A percentile compares a stretch with the other conserved stretches of the same genome.
Conservation (phyloP, 2,888 invertebrate species). For the Myopa testacea region DNA sequence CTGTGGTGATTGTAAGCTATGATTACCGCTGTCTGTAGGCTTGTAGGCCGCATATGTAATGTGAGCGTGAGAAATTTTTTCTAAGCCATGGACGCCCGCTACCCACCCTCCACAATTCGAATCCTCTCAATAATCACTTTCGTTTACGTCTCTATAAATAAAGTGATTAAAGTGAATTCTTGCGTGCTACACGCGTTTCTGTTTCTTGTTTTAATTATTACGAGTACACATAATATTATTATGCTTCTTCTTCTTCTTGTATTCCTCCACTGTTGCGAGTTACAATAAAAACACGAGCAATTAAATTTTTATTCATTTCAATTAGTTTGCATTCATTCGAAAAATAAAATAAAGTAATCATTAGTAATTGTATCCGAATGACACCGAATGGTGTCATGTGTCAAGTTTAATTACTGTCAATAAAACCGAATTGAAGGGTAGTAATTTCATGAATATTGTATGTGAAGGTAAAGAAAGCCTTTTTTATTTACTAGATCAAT, state of each 20-base stretch:
- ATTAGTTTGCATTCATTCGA: slow-evolving; percentile 11
- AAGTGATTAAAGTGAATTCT: slow-evolving; percentile 28
- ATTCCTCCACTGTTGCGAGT: no score
- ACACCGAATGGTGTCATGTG: slow-evolving; percentile 29
- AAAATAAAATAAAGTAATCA: slow-evolving; percentile 30
- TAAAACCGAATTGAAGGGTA: not conserved
- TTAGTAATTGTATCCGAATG: not conserved
- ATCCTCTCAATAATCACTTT: not conserved
- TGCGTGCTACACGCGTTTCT: slow-evolving; percentile 32
- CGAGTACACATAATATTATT: not conserved
- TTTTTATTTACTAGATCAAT: no score
- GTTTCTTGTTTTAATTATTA: not conserved
- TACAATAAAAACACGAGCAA: slow-evolving; percentile 15
- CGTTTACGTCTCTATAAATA: slow-evolving; percentile 16
- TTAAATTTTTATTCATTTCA: slow-evolving; percentile 29
- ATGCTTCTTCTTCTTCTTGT: no score
- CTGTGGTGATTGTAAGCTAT: slow-evolving; percentile 24
- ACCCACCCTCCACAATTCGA: not conserved
- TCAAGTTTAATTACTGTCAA: slow-evolving; percentile 17
- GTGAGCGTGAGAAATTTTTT: slow-evolving; percentile 32
- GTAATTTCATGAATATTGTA: not conserved
- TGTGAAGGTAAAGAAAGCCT: no score
- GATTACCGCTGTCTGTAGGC: slow-evolving; percentile 25
- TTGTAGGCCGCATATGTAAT: slow-evolving; percentile 23
- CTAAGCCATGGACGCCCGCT: not conserved